Evolutionary conservation across 2,797 vertebrate genomes (phyloP).

Genomic region (Acanthurus tractus): DNA sequence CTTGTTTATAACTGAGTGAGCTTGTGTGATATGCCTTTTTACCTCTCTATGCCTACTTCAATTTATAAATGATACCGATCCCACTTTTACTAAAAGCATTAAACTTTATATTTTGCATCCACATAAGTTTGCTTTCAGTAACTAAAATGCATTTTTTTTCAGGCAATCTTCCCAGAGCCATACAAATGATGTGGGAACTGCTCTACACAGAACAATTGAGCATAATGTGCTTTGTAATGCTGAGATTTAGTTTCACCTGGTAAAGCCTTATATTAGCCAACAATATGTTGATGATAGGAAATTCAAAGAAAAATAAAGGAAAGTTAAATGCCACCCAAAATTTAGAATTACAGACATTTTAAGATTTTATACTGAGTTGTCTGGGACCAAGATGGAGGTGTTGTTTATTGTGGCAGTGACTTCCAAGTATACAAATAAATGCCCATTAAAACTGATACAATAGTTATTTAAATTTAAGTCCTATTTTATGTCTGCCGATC

Average conservation of each 20-base stretch:
- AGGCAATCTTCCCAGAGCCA: no score
- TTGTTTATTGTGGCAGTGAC: no score
- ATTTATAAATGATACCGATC: neutral
- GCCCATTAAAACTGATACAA: no score
- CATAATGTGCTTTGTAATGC: neutral
- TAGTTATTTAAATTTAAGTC: neutral
- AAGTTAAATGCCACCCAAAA: neutral
- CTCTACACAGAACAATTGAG: neutral
- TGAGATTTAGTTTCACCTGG: neutral
- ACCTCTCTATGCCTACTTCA: neutral
- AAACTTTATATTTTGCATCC: neutral
- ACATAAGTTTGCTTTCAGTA: slow-evolving; percentile 1
- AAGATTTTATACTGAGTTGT: no score
- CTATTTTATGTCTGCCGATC: neutral
- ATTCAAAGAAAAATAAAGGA: neutral
- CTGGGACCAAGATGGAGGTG: no score
- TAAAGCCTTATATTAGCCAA: neutral
- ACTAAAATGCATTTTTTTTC: no score
- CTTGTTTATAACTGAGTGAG: neutral
- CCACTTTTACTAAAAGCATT: neutral
- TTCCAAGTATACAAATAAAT: no score
- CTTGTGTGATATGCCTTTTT: neutral
- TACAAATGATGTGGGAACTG: neutral
- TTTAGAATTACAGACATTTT: neutral
- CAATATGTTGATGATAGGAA: neutral